These are phyloP conservation scores for Dipodomys ordii DNA, from an alignment of 2,113 vertebrate genomes.

Conservation along the genomic window DNA sequence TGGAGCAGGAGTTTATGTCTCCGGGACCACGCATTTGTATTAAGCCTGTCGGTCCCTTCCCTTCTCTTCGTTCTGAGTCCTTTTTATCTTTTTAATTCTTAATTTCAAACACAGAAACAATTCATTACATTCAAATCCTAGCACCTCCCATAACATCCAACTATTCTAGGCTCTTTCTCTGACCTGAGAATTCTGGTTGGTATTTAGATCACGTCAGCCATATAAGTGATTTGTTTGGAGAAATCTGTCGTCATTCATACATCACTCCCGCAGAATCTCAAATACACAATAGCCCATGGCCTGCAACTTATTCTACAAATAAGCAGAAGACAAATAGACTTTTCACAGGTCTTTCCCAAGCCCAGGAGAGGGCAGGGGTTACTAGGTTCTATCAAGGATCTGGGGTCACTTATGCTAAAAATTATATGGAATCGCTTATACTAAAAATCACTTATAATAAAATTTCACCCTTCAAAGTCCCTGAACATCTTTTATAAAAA, in stretches of 20 bases:
- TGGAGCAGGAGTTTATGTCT: conserved; percentile 57
- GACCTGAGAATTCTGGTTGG: neutral
- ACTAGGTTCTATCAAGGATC: too few species aligned
- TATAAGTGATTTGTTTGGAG: neutral
- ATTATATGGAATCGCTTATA: too few species aligned
- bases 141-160: neutral
- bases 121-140: neutral
- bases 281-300: neutral
- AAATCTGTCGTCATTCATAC: neutral
- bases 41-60: neutral
- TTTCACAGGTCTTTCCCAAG: neutral
- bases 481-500: neutral
- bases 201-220: neutral
- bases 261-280: conserved; percentile 17
- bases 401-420: too few species aligned
- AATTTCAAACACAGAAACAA: neutral
- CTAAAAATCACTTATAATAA: neutral
- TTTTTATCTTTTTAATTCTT: neutral
- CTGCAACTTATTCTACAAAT: neutral
- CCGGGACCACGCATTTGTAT: conserved; percentile 6
- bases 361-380: neutral
- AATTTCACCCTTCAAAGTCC: conserved; percentile 12
- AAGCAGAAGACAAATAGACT: neutral
- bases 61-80: neutral
- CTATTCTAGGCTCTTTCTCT: neutral